A percentile compares a stretch with the other conserved stretches of the same genome.
phyloP scores from a whole-genome alignment of 30 jellyfish, hydroid and myxozoan species.

The Turritopsis rubra region DNA sequence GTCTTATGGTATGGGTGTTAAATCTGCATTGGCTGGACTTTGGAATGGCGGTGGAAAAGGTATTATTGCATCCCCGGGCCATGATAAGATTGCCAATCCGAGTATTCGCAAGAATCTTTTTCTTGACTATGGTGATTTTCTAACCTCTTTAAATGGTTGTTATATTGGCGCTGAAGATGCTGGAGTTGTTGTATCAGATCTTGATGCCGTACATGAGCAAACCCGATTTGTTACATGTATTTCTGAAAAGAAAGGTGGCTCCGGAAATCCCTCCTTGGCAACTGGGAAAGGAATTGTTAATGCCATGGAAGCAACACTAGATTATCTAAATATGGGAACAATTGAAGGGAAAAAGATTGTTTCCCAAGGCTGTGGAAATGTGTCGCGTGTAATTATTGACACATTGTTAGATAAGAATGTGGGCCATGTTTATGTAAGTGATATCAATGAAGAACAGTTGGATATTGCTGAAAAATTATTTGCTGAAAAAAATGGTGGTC shows the following conservation, averaged over 20 bases:
- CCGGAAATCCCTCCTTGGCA: constrained; percentile 88
- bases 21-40: constrained; percentile 93
- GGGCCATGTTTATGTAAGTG: constrained; percentile 72
- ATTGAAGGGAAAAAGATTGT: constrained; percentile 64
- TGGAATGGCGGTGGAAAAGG: constrained; percentile 99
- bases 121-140: constrained; percentile 80
- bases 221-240: constrained; percentile 71
- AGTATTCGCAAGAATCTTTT: constrained; percentile 66
- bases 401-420: constrained; percentile 63
- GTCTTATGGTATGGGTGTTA: constrained; percentile 90
- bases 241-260: constrained; percentile 75
- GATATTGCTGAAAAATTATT: constrained; percentile 55
- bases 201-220: constrained; percentile 60
- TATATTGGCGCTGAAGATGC: constrained; percentile 95
- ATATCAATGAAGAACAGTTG: constrained; percentile 64
- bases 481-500: constrained; percentile 46
- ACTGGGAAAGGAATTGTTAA: constrained; percentile 84
- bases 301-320: constrained; percentile 91
- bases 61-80: constrained; percentile 78
- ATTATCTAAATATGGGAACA: constrained; percentile 55
- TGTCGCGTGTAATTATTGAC: constrained; percentile 65
- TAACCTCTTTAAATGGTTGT: constrained; percentile 86
- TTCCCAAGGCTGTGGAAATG: constrained; percentile 86
- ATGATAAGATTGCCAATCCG: constrained; percentile 49
- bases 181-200: constrained; percentile 64